phyloP scores from a whole-genome alignment of 2,888 invertebrate genomes.

The Lasioglossum calceatum region DNA sequence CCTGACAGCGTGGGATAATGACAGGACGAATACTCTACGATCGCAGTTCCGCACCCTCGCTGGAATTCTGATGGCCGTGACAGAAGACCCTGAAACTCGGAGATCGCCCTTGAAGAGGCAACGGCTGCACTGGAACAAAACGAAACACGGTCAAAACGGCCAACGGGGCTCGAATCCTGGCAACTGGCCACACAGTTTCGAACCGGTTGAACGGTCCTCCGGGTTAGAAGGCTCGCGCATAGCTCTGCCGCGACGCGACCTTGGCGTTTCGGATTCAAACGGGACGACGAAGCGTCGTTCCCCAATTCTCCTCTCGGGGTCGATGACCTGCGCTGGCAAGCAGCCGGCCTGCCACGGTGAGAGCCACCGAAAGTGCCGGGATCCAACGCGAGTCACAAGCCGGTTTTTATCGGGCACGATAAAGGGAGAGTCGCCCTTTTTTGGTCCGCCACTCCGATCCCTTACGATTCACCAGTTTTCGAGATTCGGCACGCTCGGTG shows the following conservation, averaged over 20 bases:
- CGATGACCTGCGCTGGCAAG: constrained; percentile 67
- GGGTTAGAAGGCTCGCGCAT: neutral
- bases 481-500: neutral
- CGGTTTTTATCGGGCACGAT: constrained; percentile 35
- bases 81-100: neutral
- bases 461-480: neutral
- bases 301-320: constrained; percentile 71
- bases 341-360: constrained; percentile 19
- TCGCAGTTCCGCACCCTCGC: neutral
- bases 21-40: neutral
- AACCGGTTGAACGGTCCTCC: constrained; percentile 54
- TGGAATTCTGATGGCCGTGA: neutral
- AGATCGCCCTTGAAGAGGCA: neutral
- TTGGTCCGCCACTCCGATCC: neutral
- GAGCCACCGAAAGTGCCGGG: constrained; percentile 66
- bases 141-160: neutral
- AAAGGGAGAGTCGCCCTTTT: neutral
- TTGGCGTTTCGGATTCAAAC: constrained; percentile 52
- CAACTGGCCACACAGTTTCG: constrained; percentile 33
- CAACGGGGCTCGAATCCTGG: constrained; percentile 39
- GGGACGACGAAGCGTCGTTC: constrained; percentile 57
- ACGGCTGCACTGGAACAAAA: neutral
- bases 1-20: too few species aligned
- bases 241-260: constrained; percentile 41
- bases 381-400: constrained; percentile 42